These are phyloP conservation scores for Platycnemis pennipes DNA, from an alignment of 2,888 invertebrate species.

Conservation along the genomic window DNA sequence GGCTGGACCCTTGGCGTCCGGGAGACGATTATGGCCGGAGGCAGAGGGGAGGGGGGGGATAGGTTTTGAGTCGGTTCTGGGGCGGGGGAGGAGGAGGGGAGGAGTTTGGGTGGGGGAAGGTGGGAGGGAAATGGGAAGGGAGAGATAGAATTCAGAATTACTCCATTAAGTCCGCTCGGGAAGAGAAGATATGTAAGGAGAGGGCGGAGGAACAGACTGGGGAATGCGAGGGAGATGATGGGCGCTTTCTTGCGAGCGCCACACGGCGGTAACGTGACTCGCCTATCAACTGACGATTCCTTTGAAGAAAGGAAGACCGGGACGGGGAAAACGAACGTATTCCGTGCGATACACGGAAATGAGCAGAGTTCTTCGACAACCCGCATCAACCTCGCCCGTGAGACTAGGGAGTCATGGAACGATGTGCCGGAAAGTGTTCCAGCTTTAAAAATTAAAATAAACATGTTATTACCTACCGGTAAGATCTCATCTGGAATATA, in stretches of 20 bases:
- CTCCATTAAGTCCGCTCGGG: not conserved
- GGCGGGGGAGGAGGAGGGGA: not conserved
- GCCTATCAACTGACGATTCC: not conserved
- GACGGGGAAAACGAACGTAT: not conserved
- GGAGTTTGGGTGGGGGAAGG: not conserved
- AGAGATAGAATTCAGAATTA: not conserved
- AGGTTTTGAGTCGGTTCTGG: not conserved
- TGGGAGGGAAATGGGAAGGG: not conserved
- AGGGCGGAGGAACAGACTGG: not conserved
- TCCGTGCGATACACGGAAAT: not conserved
- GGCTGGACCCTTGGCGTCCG: too few relatives aligned
- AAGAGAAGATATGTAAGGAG: not conserved
- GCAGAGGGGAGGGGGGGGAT: too few relatives aligned
- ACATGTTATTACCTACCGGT: too few relatives aligned
- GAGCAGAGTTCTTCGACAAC: not conserved
- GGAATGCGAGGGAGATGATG: not conserved
- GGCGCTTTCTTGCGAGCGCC: not conserved
- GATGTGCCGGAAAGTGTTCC: too few relatives aligned
- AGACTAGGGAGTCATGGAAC: too few relatives aligned
- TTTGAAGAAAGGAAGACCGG: not conserved
- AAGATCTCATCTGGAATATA: too few relatives aligned
- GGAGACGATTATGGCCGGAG: too few relatives aligned
- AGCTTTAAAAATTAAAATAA: too few relatives aligned
- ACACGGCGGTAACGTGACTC: not conserved
- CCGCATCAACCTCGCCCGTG: not conserved